These are phyloP conservation scores for Bicyclus anynana DNA, from an alignment of 1,140 invertebrate genomes.

Conservation along the genomic window DNA sequence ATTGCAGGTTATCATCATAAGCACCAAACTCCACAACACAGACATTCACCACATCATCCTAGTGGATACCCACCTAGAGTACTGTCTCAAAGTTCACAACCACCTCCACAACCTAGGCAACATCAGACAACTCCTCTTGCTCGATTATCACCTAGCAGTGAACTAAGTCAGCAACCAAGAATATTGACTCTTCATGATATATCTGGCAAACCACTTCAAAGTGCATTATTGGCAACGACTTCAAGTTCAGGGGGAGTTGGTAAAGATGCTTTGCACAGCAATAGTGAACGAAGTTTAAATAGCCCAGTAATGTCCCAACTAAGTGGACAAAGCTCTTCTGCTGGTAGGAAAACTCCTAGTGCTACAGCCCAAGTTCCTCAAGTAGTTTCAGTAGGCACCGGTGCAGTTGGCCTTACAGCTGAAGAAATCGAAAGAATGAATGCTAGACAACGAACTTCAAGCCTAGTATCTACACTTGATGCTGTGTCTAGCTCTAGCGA, in stretches of 20 bases:
- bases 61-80: slow-evolving; percentile 83
- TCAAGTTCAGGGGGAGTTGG: slow-evolving; percentile 90
- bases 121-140: slow-evolving; percentile 94
- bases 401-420: slow-evolving; percentile 90
- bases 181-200: slow-evolving; percentile 96
- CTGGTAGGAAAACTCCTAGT: slow-evolving; percentile 82
- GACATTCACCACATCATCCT: slow-evolving; percentile 84
- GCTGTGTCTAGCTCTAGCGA: slow-evolving; percentile 95
- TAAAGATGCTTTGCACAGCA: slow-evolving; percentile 89
- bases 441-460: slow-evolving; percentile 89
- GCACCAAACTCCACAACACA: slow-evolving; percentile 83
- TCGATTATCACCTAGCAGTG: slow-evolving; percentile 92
- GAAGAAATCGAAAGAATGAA: slow-evolving; percentile 96
- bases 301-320: slow-evolving; percentile 94
- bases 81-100: slow-evolving; percentile 82
- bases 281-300: slow-evolving; percentile 92
- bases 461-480: slow-evolving; percentile 93
- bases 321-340: slow-evolving; percentile 88
- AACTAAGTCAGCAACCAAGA: slow-evolving; percentile 93
- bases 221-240: slow-evolving; percentile 90
- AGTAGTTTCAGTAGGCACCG: slow-evolving; percentile 78
- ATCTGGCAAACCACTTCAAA: slow-evolving; percentile 93
- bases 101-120: slow-evolving; percentile 80
- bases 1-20: slow-evolving; percentile 87
- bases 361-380: slow-evolving; percentile 80